Conservation (phyloP, 2,888 invertebrate species). For the Stenodera caucasica region DNA sequence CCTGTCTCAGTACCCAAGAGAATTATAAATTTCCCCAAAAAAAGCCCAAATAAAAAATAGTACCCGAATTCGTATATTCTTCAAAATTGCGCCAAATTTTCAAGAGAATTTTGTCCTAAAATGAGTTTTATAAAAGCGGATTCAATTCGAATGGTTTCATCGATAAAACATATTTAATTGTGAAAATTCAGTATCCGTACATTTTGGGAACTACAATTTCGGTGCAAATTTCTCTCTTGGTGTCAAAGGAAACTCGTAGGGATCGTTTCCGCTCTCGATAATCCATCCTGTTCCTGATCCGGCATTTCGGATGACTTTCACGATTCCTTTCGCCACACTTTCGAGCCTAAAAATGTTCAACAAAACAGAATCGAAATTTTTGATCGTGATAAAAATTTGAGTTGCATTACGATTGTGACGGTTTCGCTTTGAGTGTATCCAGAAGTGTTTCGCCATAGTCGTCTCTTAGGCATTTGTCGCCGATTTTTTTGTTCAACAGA, state of each 20-base stretch:
- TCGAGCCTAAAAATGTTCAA: constrained; percentile 36
- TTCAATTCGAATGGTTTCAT: too few species aligned
- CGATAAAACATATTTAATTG: too few species aligned
- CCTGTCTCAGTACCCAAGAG: too few species aligned
- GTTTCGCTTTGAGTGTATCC: constrained; percentile 1
- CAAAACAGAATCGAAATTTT: too few species aligned
- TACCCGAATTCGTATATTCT: too few species aligned
- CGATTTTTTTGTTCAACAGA: constrained; percentile 40
- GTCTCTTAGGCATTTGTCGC: constrained; percentile 30
- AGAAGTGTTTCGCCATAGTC: constrained; percentile 24
- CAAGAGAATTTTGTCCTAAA: too few species aligned
- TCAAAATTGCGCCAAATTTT: too few species aligned
- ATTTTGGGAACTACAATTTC: too few species aligned
- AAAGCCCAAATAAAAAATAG: too few species aligned
- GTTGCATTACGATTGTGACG: constrained; percentile 28
- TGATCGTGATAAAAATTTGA: constrained; percentile 8
- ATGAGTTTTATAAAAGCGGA: too few species aligned
- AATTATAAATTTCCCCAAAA: too few species aligned
- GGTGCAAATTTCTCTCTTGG: constrained; percentile 21
- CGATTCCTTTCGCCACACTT: constrained; percentile 39
- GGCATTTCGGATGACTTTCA: constrained; percentile 46
- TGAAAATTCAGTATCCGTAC: too few species aligned
- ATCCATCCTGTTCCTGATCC: constrained; percentile 57
- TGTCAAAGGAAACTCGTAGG: constrained; percentile 38
- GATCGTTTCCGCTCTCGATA: constrained; percentile 54